These are phyloP conservation scores for Orthosia gracilis DNA, from an alignment of 2,888 invertebrate species.

Conservation along the genomic window DNA sequence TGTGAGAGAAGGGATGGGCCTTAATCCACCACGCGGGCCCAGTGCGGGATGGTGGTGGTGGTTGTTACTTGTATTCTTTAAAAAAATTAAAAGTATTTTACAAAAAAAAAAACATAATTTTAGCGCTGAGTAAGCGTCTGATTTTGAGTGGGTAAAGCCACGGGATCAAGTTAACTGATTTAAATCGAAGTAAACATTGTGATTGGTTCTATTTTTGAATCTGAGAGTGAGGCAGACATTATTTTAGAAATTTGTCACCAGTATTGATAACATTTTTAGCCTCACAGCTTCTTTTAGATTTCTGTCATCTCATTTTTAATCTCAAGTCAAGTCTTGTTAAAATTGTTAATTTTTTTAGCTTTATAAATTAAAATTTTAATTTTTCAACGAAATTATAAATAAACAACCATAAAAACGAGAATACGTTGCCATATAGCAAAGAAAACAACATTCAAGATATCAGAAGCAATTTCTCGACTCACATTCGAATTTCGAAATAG, in stretches of 20 bases:
- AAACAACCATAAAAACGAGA: slow-evolving; percentile 3
- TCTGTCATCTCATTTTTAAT: slow-evolving; percentile 7
- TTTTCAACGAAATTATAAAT: neutral
- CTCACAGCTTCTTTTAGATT: slow-evolving; percentile 1
- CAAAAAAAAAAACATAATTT: too few species aligned
- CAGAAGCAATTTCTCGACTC: slow-evolving; percentile 27
- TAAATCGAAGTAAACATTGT: slow-evolving; percentile 38
- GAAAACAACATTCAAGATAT: slow-evolving; percentile 17
- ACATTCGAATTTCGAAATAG: slow-evolving; percentile 51
- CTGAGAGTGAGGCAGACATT: slow-evolving; percentile 23
- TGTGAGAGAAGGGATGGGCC: too few species aligned
- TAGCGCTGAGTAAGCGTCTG: neutral
- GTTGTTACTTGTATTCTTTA: neutral
- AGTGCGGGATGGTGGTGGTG: neutral
- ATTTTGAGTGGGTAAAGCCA: neutral
- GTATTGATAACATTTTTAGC: slow-evolving; percentile 48
- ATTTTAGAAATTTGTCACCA: slow-evolving; percentile 45
- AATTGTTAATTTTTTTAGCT: neutral
- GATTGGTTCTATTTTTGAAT: slow-evolving; percentile 42
- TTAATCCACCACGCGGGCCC: too few species aligned
- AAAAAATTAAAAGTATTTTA: too few species aligned
- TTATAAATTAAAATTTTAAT: neutral
- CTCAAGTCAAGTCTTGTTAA: neutral
- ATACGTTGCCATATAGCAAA: slow-evolving; percentile 9
- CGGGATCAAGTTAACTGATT: neutral